phyloP scores from a whole-genome alignment of 2,888 invertebrate species.

The Drosophila acutilabella region DNA sequence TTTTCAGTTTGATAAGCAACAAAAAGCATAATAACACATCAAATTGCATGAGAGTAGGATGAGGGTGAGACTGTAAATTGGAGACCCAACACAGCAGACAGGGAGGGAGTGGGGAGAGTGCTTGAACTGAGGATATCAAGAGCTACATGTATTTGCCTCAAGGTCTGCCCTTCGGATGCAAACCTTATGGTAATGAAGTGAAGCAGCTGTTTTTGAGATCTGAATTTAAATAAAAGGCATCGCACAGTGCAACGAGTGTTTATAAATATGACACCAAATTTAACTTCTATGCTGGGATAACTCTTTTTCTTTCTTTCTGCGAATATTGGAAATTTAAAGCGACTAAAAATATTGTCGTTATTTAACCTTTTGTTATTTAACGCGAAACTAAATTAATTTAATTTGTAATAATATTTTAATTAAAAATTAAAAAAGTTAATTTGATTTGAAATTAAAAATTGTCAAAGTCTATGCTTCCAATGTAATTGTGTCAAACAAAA shows the following conservation, averaged over 20 bases:
- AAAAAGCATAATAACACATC: conserved; percentile 80
- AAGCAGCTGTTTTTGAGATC: conserved; percentile 75
- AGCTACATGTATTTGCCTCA: conserved; percentile 32
- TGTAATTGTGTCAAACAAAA: too few species aligned
- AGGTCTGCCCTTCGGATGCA: conserved; percentile 57
- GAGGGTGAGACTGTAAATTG: conserved; percentile 3
- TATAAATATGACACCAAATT: not conserved
- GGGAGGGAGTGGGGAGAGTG: not conserved
- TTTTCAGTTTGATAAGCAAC: conserved; percentile 80
- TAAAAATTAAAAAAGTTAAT: too few species aligned
- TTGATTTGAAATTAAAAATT: too few species aligned
- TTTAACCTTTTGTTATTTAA: too few species aligned
- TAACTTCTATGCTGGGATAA: not conserved
- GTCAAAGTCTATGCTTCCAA: too few species aligned
- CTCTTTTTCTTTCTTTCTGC: too few species aligned
- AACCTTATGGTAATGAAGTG: conserved; percentile 80
- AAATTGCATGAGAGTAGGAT: conserved; percentile 59
- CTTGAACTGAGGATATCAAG: conserved; percentile 34
- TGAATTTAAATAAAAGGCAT: conserved; percentile 64
- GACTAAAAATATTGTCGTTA: too few species aligned
- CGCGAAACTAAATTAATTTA: too few species aligned
- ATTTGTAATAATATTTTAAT: too few species aligned
- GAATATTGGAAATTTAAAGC: too few species aligned
- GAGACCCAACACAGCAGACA: not conserved
- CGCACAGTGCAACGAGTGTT: conserved; percentile 41